Evolutionary conservation across 1,140 invertebrate genomes (phyloP).

Genomic region (Rhynchophorus ferrugineus): DNA sequence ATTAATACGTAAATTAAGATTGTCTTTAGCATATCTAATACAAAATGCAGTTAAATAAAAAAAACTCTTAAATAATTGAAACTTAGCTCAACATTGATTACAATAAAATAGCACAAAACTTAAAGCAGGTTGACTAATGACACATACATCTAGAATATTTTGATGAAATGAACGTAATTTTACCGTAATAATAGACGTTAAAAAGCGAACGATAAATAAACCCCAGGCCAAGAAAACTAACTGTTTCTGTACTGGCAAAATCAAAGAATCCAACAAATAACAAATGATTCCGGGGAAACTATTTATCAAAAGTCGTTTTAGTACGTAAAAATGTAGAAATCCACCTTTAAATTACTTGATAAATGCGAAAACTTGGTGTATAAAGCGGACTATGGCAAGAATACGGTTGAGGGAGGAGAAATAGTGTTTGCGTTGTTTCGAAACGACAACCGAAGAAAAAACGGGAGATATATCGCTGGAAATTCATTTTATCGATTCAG

Average conservation of each 20-base stretch:
- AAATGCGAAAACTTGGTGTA: conserved; percentile 21
- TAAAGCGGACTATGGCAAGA: not conserved
- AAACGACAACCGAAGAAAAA: conserved; percentile 12
- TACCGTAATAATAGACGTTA: too few species aligned
- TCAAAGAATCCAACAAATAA: conserved; percentile 10
- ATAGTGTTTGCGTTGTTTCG: conserved; percentile 18
- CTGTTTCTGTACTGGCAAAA: conserved; percentile 1
- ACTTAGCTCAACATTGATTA: too few species aligned
- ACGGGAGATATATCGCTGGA: conserved; percentile 12
- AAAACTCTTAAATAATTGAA: too few species aligned
- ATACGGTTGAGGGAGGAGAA: conserved; percentile 9
- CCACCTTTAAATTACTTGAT: conserved; percentile 22
- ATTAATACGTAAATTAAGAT: too few species aligned
- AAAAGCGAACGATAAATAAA: too few species aligned
- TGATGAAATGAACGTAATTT: too few species aligned
- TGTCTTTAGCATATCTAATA: too few species aligned
- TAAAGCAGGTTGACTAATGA: too few species aligned
- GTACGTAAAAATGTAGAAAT: conserved; percentile 18
- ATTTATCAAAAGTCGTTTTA: conserved; percentile 18
- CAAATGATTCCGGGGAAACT: conserved; percentile 14
- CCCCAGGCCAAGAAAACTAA: not conserved
- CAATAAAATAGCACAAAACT: too few species aligned
- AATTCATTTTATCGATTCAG: not conserved
- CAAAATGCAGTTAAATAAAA: too few species aligned
- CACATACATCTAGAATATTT: too few species aligned